Conservation (phyloP, 64 coral and sea anemone species). For the Dendronephthya gigantea region DNA sequence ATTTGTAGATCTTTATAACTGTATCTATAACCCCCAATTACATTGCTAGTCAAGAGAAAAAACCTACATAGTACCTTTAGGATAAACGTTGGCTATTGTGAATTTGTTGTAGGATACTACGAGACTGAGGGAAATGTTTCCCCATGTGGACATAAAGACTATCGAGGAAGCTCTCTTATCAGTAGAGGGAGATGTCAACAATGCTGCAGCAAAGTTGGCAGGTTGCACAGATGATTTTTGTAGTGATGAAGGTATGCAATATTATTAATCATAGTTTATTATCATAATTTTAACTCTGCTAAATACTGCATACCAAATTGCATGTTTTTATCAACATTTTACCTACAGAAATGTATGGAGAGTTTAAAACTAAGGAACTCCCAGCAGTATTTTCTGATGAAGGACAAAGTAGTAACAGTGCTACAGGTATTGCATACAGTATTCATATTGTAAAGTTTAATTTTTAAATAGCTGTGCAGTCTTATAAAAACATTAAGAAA, state of each 20-base stretch:
- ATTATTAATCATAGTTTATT: neutral
- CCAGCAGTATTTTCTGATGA: no score
- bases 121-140: neutral
- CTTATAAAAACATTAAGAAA: no score
- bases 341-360: no score
- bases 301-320: no score
- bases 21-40: neutral
- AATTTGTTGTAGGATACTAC: no score
- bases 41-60: neutral
- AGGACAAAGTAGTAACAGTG: no score
- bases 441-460: no score
- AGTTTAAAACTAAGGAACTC: no score
- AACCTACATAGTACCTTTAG: neutral
- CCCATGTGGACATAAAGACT: neutral
- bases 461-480: no score
- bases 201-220: neutral
- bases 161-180: neutral
- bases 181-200: neutral
- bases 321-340: no score
- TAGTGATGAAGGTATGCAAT: neutral
- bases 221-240: neutral
- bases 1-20: neutral
- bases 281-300: no score
- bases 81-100: neutral
- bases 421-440: no score